phyloP scores from a whole-genome alignment of 2,888 invertebrate species.

The Folsomia candida region DNA sequence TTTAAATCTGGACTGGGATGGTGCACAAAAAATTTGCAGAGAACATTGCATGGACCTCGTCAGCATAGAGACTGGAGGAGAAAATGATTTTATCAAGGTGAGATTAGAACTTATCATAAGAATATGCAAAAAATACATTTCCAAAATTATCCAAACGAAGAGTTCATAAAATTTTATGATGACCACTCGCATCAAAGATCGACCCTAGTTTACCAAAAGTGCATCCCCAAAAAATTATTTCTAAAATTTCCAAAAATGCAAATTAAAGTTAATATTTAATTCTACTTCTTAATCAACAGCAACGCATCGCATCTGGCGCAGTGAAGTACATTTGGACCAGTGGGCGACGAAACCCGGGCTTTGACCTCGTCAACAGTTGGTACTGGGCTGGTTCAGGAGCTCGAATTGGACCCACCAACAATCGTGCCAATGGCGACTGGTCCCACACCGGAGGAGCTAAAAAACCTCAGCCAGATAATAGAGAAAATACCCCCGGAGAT shows the following conservation, averaged over 20 bases:
- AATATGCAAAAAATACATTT: too few species aligned
- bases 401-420: constrained; percentile 80
- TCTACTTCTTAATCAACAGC: too few species aligned
- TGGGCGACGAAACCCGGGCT: constrained; percentile 86
- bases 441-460: constrained; percentile 88
- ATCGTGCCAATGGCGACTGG: constrained; percentile 87
- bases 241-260: too few species aligned
- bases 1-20: constrained; percentile 83
- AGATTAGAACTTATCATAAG: too few species aligned
- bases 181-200: too few species aligned
- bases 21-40: constrained; percentile 83
- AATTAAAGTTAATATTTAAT: too few species aligned
- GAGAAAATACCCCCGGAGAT: constrained; percentile 59
- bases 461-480: constrained; percentile 81
- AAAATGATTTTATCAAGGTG: constrained; percentile 85
- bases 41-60: constrained; percentile 92
- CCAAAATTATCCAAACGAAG: too few species aligned
- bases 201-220: too few species aligned
- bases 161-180: too few species aligned
- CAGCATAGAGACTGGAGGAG: constrained; percentile 83
- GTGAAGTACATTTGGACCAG: constrained; percentile 91
- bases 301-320: constrained; percentile 65
- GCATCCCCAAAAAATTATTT: too few species aligned
- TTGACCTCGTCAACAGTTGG: constrained; percentile 81
- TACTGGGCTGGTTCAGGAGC: constrained; percentile 90